phyloP scores from a whole-genome alignment of 2,888 invertebrate genomes.

The Iselma pallidipennis region DNA sequence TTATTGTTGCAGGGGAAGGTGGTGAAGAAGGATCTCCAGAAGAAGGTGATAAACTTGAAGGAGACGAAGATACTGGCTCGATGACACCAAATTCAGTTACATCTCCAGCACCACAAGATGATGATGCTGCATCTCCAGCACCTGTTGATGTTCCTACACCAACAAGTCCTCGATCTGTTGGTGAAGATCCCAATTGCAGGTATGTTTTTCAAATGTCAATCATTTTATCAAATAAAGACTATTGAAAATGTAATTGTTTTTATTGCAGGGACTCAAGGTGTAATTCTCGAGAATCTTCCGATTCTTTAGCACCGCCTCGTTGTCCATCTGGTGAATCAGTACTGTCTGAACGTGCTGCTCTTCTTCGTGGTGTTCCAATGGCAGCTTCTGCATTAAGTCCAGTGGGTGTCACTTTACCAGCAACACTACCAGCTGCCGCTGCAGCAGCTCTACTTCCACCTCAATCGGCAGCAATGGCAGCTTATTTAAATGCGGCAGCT shows the following conservation, averaged over 20 bases:
- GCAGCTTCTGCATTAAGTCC: slow-evolving; percentile 66
- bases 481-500: slow-evolving; percentile 74
- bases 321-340: slow-evolving; percentile 80
- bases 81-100: slow-evolving; percentile 55
- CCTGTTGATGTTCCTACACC: slow-evolving; percentile 51
- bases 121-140: slow-evolving; percentile 50
- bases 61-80: slow-evolving; percentile 55
- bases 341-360: slow-evolving; percentile 66
- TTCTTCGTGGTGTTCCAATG: slow-evolving; percentile 58
- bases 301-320: slow-evolving; percentile 69
- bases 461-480: slow-evolving; percentile 82
- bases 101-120: slow-evolving; percentile 52
- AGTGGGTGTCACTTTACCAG: slow-evolving; percentile 67
- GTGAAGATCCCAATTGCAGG: slow-evolving; percentile 47
- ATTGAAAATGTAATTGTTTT: slow-evolving; percentile 20
- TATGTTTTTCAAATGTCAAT: slow-evolving; percentile 26
- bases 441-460: slow-evolving; percentile 71
- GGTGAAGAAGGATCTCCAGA: slow-evolving; percentile 57
- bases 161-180: slow-evolving; percentile 48
- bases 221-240: background rate
- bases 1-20: slow-evolving; percentile 63
- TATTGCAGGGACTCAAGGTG: slow-evolving; percentile 77
- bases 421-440: slow-evolving; percentile 69
- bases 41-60: slow-evolving; percentile 55
- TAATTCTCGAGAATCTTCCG: slow-evolving; percentile 77